Evolutionary conservation across 2,797 vertebrate species (phyloP).

Genomic region (Hyperoplus immaculatus): DNA sequence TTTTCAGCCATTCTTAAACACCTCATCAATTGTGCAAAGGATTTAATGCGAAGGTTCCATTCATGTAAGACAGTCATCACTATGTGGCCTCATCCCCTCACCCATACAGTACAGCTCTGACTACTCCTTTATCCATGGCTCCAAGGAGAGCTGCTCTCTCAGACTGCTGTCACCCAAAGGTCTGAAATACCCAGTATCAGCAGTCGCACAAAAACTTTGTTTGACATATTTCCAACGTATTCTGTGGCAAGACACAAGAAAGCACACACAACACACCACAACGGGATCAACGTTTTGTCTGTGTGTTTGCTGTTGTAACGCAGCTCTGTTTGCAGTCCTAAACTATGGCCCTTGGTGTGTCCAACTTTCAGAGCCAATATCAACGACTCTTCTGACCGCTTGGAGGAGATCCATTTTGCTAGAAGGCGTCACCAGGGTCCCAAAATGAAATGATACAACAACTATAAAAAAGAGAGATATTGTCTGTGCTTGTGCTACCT

Average conservation of each 20-base stretch:
- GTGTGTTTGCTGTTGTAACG: slow-evolving; percentile 11
- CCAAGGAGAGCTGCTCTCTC: slow-evolving; percentile 16
- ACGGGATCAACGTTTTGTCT: neutral
- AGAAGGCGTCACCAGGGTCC: slow-evolving; percentile 2
- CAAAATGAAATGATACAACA: slow-evolving; percentile 43
- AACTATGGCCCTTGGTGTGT: slow-evolving; percentile 13
- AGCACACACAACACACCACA: neutral
- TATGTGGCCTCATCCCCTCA: slow-evolving; percentile 10
- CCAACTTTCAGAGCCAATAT: slow-evolving; percentile 40
- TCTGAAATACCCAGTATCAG: neutral
- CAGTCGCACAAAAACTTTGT: neutral
- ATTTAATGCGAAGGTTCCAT: slow-evolving; percentile 4
- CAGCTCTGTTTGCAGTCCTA: slow-evolving; percentile 26
- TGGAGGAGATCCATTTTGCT: slow-evolving; percentile 52
- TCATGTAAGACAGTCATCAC: slow-evolving; percentile 9
- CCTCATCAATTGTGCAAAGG: neutral
- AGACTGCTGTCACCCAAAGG: slow-evolving; percentile 16
- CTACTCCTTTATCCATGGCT: slow-evolving; percentile 10
- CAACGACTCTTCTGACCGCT: slow-evolving; percentile 29
- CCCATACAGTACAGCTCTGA: neutral
- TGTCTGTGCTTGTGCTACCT: slow-evolving; percentile 27
- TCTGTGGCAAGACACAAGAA: slow-evolving; percentile 12
- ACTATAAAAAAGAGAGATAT: slow-evolving; percentile 25
- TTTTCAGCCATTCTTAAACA: neutral
- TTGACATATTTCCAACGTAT: neutral